Conservation (phyloP, 2,113 vertebrate species). For the Dasyurus viverrinus region DNA sequence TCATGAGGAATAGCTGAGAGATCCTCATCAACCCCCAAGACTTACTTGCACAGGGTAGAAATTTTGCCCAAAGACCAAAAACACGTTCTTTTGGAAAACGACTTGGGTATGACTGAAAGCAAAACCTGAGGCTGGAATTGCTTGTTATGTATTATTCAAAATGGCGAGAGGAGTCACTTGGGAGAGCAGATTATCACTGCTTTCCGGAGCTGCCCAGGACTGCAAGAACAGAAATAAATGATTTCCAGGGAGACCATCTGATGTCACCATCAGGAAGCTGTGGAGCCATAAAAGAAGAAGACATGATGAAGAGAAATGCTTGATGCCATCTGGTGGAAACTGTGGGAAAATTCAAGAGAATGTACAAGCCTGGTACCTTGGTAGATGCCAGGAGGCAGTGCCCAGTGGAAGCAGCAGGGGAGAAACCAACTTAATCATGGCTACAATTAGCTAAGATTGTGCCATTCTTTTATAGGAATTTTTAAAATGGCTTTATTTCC, state of each 20-base stretch:
- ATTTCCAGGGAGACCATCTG: not conserved
- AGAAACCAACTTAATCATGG: not conserved
- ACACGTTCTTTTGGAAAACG: not conserved
- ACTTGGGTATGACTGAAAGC: not conserved
- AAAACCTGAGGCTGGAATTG: not conserved
- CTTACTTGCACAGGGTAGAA: not conserved
- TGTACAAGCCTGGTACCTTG: not conserved
- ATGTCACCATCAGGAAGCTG: not conserved
- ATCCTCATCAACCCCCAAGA: not conserved
- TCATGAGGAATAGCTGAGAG: not conserved
- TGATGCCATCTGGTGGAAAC: not conserved
- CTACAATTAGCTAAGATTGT: too few relatives aligned
- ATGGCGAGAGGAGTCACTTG: not conserved
- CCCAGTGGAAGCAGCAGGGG: not conserved
- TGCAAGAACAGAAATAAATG: not conserved
- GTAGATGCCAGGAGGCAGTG: not conserved
- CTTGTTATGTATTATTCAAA: not conserved
- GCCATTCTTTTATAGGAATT: not conserved
- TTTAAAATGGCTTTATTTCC: not conserved
- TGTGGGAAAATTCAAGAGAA: not conserved
- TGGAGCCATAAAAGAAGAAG: not conserved
- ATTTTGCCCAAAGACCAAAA: not conserved
- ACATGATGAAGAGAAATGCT: not conserved
- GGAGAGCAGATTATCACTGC: not conserved
- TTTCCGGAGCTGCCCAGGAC: not conserved